These are phyloP conservation scores for Gobionotothen gibberifrons DNA, from an alignment of 2,797 vertebrate genomes.

Conservation along the genomic window DNA sequence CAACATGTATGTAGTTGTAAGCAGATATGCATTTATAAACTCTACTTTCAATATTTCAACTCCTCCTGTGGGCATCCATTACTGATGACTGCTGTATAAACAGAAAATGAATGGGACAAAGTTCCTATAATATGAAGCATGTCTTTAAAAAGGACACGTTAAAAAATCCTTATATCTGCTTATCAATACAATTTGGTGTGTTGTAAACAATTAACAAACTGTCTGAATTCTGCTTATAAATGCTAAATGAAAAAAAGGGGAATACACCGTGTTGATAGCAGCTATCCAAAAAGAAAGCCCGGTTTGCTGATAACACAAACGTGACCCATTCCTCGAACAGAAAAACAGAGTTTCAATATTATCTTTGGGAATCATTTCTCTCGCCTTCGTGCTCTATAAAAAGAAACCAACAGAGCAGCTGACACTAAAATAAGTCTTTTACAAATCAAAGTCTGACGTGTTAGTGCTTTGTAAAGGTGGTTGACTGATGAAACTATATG, in stretches of 20 bases:
- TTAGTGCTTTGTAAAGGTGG: slow-evolving; percentile 8
- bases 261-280: background rate
- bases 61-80: background rate
- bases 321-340: too few relatives aligned
- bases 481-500: background rate
- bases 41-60: background rate
- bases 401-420: slow-evolving; percentile 1
- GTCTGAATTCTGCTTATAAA: background rate
- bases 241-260: background rate
- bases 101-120: background rate
- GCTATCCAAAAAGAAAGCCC: background rate
- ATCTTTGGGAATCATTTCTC: slow-evolving; percentile 15
- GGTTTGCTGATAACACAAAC: background rate
- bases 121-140: background rate
- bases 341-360: slow-evolving; percentile 1
- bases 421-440: background rate
- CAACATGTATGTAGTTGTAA: background rate
- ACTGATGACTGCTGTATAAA: background rate
- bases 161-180: background rate
- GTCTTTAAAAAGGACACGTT: background rate
- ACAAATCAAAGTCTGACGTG: background rate
- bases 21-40: background rate
- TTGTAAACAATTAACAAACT: background rate
- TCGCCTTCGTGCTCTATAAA: slow-evolving; percentile 6
- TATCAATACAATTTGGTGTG: background rate